phyloP scores from a whole-genome alignment of 1,140 invertebrate species.

The Battus philenor region DNA sequence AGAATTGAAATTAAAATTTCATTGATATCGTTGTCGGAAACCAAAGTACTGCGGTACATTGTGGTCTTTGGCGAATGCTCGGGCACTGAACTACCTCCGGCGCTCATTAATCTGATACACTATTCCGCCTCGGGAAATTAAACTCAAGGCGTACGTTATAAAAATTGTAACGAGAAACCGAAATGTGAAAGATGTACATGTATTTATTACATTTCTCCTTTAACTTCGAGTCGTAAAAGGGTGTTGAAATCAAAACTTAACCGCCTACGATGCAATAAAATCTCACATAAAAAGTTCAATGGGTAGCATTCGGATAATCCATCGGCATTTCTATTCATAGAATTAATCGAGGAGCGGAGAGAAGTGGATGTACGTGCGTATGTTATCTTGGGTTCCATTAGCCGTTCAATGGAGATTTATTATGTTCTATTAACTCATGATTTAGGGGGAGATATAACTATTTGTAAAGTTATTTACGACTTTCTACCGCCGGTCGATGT shows the following conservation, averaged over 20 bases:
- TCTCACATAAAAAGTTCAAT: conserved; percentile 26
- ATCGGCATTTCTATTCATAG: conserved; percentile 17
- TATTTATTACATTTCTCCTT: not conserved
- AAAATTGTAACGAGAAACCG: too few relatives aligned
- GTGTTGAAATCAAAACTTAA: conserved; percentile 2
- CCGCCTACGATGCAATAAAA: conserved; percentile 23
- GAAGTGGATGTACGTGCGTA: conserved; percentile 15
- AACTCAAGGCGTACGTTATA: too few relatives aligned
- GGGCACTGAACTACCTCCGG: too few relatives aligned
- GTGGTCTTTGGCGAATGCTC: too few relatives aligned
- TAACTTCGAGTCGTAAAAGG: not conserved
- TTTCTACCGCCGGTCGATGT: conserved; percentile 1
- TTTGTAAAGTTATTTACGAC: conserved; percentile 12
- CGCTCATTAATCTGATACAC: too few relatives aligned
- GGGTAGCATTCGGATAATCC: conserved; percentile 20
- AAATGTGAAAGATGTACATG: too few relatives aligned
- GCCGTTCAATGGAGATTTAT: conserved; percentile 6
- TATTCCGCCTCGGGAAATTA: too few relatives aligned
- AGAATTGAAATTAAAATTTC: too few relatives aligned
- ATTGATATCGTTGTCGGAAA: too few relatives aligned
- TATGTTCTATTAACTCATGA: conserved; percentile 12
- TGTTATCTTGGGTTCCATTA: conserved; percentile 15
- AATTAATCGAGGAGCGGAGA: not conserved
- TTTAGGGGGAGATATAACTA: conserved; percentile 9
- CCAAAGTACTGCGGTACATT: too few relatives aligned